Percentiles rank a stretch among this genome's conserved stretches.
Conservation (phyloP, 2,797 vertebrate genomes). For the Tapirus indicus region DNA sequence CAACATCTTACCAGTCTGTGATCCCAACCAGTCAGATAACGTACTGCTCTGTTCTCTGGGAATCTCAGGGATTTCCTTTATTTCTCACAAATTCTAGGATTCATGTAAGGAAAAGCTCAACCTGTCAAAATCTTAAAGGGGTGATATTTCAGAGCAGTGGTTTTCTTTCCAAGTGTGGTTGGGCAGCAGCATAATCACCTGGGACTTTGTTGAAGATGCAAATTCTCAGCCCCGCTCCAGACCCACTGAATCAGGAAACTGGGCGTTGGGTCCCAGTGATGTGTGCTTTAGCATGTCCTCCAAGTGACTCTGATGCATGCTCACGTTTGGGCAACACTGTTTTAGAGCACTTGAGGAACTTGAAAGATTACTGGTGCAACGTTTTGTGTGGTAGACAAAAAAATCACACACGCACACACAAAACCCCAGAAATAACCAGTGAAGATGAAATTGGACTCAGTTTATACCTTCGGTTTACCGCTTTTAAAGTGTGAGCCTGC, state of each 20-base stretch:
- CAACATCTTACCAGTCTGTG: neutral
- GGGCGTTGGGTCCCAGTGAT: neutral
- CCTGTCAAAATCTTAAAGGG: neutral
- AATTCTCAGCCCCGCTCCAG: neutral
- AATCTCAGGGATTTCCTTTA: slow-evolving; percentile 1
- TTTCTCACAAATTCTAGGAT: slow-evolving; percentile 27
- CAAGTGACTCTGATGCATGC: neutral
- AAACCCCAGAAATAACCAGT: slow-evolving; percentile 19
- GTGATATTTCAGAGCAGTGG: slow-evolving; percentile 10
- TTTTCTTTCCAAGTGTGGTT: slow-evolving; percentile 48
- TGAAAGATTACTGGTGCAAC: slow-evolving; percentile 39
- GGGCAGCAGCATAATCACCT: neutral
- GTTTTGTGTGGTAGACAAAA: slow-evolving; percentile 26
- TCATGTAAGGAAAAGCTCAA: slow-evolving; percentile 47
- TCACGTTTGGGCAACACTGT: slow-evolving; percentile 50
- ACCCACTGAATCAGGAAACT: neutral
- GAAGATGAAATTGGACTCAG: slow-evolving; percentile 5
- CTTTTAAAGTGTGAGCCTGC: slow-evolving; percentile 33
- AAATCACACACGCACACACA: neutral
- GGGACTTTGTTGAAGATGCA: slow-evolving; percentile 34
- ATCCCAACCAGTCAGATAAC: neutral
- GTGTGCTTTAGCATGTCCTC: slow-evolving; percentile 23
- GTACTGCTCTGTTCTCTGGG: neutral
- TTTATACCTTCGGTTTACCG: slow-evolving; percentile 30
- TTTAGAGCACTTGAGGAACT: slow-evolving; percentile 67